Evolutionary conservation across 2,797 vertebrate species (phyloP).

Genomic region (Alcedo quadribrachys): DNA sequence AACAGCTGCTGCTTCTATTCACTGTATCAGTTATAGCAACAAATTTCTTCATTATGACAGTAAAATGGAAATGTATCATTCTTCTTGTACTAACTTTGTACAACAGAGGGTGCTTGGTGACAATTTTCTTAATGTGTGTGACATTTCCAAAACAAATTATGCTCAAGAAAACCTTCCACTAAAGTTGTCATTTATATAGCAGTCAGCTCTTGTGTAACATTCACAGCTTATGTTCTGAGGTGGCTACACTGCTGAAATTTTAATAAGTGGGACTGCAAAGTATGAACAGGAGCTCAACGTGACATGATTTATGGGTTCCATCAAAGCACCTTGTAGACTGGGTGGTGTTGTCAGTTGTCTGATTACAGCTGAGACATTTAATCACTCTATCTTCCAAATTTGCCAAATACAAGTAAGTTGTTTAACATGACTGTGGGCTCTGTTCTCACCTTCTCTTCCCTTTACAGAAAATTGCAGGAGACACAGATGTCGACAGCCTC

Average conservation of each 20-base stretch:
- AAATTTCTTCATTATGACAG: constrained; percentile 75
- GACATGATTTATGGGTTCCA: constrained; percentile 22
- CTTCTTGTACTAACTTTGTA: constrained; percentile 69
- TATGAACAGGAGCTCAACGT: background rate
- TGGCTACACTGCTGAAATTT: constrained; percentile 51
- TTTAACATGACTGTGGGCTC: background rate
- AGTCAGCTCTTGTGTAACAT: constrained; percentile 51
- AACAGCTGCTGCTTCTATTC: constrained; percentile 74
- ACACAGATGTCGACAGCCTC: constrained; percentile 92
- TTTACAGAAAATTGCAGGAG: constrained; percentile 92
- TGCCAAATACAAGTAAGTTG: background rate
- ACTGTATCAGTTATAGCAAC: constrained; percentile 67
- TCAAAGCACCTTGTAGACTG: constrained; percentile 19
- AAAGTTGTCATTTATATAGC: constrained; percentile 38
- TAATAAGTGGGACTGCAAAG: constrained; percentile 27
- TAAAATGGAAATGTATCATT: constrained; percentile 76
- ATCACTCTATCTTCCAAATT: background rate
- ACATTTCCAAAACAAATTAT: constrained; percentile 70
- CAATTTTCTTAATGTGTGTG: constrained; percentile 68
- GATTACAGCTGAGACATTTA: background rate
- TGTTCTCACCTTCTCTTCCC: constrained; percentile 38
- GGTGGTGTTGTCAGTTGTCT: constrained; percentile 16
- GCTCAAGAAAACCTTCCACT: constrained; percentile 52
- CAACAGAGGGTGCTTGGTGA: constrained; percentile 77
- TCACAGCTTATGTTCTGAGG: background rate